These are phyloP conservation scores for Cryptosula pallasiana DNA, from an alignment of 2,888 invertebrate species.

Conservation along the genomic window DNA sequence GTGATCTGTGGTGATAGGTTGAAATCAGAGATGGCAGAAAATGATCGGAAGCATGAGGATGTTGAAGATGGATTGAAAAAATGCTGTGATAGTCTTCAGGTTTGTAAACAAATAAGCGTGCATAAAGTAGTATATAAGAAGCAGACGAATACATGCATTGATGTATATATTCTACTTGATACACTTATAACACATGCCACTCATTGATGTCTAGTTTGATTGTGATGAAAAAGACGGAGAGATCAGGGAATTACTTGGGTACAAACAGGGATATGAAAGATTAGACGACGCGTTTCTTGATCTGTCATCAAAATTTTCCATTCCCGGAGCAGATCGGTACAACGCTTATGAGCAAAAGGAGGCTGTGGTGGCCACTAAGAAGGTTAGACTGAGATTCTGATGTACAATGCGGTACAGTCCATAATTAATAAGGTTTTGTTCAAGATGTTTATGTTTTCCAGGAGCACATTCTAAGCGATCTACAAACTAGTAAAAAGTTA, in stretches of 20 bases:
- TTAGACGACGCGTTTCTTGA: constrained; percentile 35
- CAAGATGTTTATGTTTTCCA: no score
- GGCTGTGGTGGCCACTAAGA: constrained; percentile 38
- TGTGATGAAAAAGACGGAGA: constrained; percentile 32
- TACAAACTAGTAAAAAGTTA: constrained; percentile 40
- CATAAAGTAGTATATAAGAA: no score
- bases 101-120: no score
- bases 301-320: background rate
- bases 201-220: constrained; percentile 16
- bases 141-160: no score
- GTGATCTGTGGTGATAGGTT: no score
- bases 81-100: constrained; percentile 5
- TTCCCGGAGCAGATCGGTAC: background rate
- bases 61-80: background rate
- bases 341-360: constrained; percentile 29
- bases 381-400: constrained; percentile 31
- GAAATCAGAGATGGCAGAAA: constrained; percentile 32
- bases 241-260: constrained; percentile 37
- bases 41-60: constrained; percentile 32
- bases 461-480: constrained; percentile 40
- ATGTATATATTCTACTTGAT: no score
- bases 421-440: no score
- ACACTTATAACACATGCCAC: no score
- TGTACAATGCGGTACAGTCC: no score
- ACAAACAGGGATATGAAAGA: constrained; percentile 48